phyloP scores from a whole-genome alignment of 2,113 vertebrate species.

The Rhinichthys klamathensis region DNA sequence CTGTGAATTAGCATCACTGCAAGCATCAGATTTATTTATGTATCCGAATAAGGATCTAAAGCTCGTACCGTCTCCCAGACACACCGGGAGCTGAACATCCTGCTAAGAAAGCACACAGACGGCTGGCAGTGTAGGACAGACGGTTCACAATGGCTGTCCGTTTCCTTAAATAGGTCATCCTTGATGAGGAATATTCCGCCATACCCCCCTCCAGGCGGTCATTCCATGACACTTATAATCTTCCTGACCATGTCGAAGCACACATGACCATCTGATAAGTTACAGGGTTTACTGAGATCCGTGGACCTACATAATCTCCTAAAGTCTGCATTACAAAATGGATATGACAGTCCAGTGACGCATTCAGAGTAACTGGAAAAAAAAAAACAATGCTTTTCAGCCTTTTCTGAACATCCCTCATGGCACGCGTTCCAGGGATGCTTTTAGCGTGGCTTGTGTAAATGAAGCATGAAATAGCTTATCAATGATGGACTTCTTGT shows the following conservation, averaged over 20 bases:
- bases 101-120: constrained; percentile 25
- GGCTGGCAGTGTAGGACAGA: constrained; percentile 45
- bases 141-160: constrained; percentile 27
- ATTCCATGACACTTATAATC: constrained; percentile 25
- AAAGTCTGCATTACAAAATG: constrained; percentile 4
- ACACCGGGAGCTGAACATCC: background rate
- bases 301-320: constrained; percentile 29
- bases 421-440: background rate
- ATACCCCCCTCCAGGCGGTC: background rate
- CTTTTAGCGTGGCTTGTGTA: constrained; percentile 29
- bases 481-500: constrained; percentile 73
- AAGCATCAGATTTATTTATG: background rate
- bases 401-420: constrained; percentile 3
- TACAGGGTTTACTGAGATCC: background rate
- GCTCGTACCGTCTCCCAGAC: background rate
- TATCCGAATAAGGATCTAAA: background rate
- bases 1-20: background rate
- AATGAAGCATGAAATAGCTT: constrained; percentile 73
- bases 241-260: background rate
- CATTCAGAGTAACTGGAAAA: constrained; percentile 20
- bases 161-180: constrained; percentile 56
- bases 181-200: constrained; percentile 43
- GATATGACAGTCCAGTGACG: constrained; percentile 27
- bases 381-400: constrained; percentile 33
- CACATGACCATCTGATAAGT: constrained; percentile 21